Conservation (phyloP, 2,797 vertebrate genomes). For the Aldrovandia affinis region DNA sequence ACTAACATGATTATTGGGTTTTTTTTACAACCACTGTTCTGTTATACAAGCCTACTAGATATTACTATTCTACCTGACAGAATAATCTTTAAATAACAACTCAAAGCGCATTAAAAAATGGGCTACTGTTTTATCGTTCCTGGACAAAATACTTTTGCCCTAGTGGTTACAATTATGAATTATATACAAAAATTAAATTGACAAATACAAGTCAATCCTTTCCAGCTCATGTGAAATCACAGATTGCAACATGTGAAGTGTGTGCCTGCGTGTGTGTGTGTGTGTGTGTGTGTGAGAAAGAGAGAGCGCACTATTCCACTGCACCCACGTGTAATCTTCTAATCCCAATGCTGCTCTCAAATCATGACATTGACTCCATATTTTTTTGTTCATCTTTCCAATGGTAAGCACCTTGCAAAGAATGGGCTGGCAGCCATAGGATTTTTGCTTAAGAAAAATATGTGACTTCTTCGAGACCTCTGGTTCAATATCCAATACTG, state of each 20-base stretch:
- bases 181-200: neutral
- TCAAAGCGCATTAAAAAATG: neutral
- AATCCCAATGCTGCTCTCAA: neutral
- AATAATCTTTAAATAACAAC: neutral
- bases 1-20: neutral
- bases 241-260: neutral
- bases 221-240: neutral
- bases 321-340: neutral
- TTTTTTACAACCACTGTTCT: neutral
- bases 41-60: too few relatives aligned
- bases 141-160: neutral
- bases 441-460: neutral
- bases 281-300: too few relatives aligned
- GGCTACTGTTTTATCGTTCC: neutral
- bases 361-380: neutral
- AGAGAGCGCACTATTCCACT: neutral
- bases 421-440: neutral
- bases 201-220: neutral
- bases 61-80: too few relatives aligned
- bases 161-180: neutral
- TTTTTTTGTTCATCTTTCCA: neutral
- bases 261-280: neutral
- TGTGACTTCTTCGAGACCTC: neutral
- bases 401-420: neutral
- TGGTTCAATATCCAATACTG: neutral